These are phyloP conservation scores for Aurelia sp. DNA, from an alignment of 30 jellyfish, hydroid and myxozoan genomes.

Conservation along the genomic window DNA sequence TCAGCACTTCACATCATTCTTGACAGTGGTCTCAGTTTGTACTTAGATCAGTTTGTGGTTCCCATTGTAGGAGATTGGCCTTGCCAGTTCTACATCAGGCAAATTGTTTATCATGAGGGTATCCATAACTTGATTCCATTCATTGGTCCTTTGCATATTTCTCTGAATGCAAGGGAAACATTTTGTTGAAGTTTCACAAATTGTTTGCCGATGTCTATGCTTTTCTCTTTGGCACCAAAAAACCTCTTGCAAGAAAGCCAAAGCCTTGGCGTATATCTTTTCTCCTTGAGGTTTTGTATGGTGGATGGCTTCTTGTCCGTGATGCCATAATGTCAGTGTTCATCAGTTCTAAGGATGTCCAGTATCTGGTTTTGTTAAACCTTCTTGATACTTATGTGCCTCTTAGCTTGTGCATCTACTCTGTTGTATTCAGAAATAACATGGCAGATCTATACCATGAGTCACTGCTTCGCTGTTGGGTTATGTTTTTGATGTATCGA, in stretches of 20 bases:
- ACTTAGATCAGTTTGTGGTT: constrained; percentile 19
- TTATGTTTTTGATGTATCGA: constrained; percentile 10
- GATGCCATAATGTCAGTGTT: constrained; percentile 19
- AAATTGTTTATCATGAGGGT: constrained; percentile 29
- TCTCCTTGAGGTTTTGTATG: constrained; percentile 26
- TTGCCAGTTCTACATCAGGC: constrained; percentile 34
- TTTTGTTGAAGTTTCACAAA: constrained; percentile 12
- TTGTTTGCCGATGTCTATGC: constrained; percentile 24
- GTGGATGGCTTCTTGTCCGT: constrained; percentile 31
- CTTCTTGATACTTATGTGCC: constrained; percentile 15
- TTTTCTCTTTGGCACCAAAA: constrained; percentile 19
- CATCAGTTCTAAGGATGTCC: constrained; percentile 11
- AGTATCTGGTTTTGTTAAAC: constrained; percentile 12
- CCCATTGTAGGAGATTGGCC: constrained; percentile 37
- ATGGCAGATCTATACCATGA: constrained; percentile 7
- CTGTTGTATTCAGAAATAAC: constrained; percentile 1
- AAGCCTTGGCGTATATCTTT: constrained; percentile 46
- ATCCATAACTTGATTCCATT: constrained; percentile 18
- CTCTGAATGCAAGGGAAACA: constrained; percentile 13
- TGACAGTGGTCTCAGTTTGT: constrained; percentile 5
- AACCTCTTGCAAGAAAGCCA: constrained; percentile 49
- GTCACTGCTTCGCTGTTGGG: constrained; percentile 8
- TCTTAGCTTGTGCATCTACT: constrained; percentile 14
- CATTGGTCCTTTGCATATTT: constrained; percentile 22
- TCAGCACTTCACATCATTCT: constrained; percentile 15